Evolutionary conservation across 2,888 invertebrate species (phyloP), one percentile per base, ranked within the genome.

Genomic region (Hecatera dysodea): DNA sequence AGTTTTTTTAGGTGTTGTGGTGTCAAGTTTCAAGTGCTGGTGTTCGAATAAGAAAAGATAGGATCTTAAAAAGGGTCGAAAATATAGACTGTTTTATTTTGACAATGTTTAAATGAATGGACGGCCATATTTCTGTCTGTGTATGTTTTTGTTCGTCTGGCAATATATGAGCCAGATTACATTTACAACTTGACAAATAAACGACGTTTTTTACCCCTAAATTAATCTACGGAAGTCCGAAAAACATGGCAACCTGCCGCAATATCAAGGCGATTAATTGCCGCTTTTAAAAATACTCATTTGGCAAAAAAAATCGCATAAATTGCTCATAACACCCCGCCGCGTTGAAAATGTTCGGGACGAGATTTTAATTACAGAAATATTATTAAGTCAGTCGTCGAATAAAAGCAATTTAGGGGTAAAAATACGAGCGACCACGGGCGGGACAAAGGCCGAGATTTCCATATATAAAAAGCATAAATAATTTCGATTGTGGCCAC

Each of bases 331-430:
- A 89, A 89, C 88, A 86, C 86, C 87, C 78, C 63, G 46, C 77
- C 79, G 89, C 89, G 90, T 90, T 92, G 90, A 91, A 93, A 93
- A 92, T 87, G 89, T 90, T 90, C 87, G 78, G 88, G 88, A 89
- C 88, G 91, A 91, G 90, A 90, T 93, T 95, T 95, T 94, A 95
- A 95, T 95, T 94, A 94, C 94, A 93, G 91, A 93, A 93, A 93
- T 94, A 94, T 91, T 93, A 94, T 94, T 93, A 94, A 94, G 93
- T 93, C 92, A 90, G 88, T 88, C 89, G 91, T 88, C 92, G 90
- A 92, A 93, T 93, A 90, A 93, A 93, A 93, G 91, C 93, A 91
- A 93, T 94, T 93, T 90, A 89, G 91, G 90, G 83, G 80, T 83
- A 77, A 85, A 84, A 86, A 86, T 82, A 86, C 80, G 82, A 82